These are phyloP conservation scores for Ellobium chinense DNA, from an alignment of 2,888 invertebrate species.

Conservation along the genomic window DNA sequence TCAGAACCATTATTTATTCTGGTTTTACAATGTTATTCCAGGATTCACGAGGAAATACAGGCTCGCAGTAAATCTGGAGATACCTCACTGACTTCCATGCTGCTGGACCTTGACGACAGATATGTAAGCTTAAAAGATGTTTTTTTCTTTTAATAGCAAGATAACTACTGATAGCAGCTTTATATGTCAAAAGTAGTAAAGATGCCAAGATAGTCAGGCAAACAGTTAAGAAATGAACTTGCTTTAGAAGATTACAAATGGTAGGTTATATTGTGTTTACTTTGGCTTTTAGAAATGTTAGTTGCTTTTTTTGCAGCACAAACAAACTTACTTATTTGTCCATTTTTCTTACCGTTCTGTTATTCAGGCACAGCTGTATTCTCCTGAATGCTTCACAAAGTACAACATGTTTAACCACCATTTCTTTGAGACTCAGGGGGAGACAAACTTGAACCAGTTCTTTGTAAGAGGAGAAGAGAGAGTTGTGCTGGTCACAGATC, in stretches of 20 bases:
- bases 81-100: conserved; percentile 82
- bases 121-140: conserved; percentile 81
- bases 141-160: too few species aligned
- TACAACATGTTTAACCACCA: conserved; percentile 96
- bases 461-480: conserved; percentile 78
- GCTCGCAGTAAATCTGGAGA: conserved; percentile 12
- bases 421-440: conserved; percentile 83
- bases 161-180: too few species aligned
- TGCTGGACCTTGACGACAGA: conserved; percentile 91
- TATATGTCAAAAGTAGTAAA: too few species aligned
- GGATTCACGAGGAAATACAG: conserved; percentile 69
- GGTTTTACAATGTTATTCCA: conserved; percentile 55
- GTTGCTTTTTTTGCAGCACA: too few species aligned
- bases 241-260: too few species aligned
- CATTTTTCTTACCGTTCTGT: neutral
- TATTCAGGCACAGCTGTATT: conserved; percentile 79
- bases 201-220: too few species aligned
- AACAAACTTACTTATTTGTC: neutral
- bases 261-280: too few species aligned
- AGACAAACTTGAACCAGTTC: conserved; percentile 62
- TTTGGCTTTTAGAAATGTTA: too few species aligned
- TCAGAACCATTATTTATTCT: too few species aligned
- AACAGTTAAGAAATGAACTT: too few species aligned
- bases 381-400: conserved; percentile 84
- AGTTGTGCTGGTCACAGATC: conserved; percentile 82